Base-by-base conservation (phyloP, 1,140 invertebrate species). In the Hydropsyche tenuis region DNA sequence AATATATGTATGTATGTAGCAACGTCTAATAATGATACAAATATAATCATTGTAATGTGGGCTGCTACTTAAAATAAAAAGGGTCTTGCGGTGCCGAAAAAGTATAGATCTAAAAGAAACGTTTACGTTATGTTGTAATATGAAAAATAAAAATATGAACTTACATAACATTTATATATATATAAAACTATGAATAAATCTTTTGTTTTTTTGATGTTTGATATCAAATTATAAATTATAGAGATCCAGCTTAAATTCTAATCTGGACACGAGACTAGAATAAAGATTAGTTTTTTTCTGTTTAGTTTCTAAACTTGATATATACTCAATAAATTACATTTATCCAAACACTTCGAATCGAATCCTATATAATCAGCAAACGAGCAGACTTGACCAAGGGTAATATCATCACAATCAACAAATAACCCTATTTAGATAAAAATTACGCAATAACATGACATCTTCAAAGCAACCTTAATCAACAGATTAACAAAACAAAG, bases 241-340 rank as follows among this genome's bases (percentile, higher is more conserved):
- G 20, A 43, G 16, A 43, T 65, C 63, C 63, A 65, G 63, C 37
- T n/a, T 65, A 25, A 53, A 16, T 27, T 65, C 16, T 60, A 51
- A 22, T 43, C 37, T 68, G 65, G 45, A 68, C 43, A 46, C 6
- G 23, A 43, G 65, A 68, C 65, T 68, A 68, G 65, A 68, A 48
- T 68, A 48, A 65, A 68, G n/a, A 68, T 68, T 68, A 68, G 18
- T 48, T 48, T 48, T 48, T 48, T 48, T 48, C 16, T 48, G 11
- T 48, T 48, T 48, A 48, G 16, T 12, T 60, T 60, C 56, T 60
- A 60, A 14, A 60, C 30, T 11, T 60, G 56, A 20, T 60, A 60
- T 48, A 27, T 60, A 25, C n/a, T 60, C 23, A 25, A 60, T 60
- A 60, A 60, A 60, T 60, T 60, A 60, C 20, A 60, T 23, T 60